These are phyloP conservation scores for Anguilla anguilla DNA, from an alignment of 2,797 vertebrate species.

Conservation along the genomic window DNA sequence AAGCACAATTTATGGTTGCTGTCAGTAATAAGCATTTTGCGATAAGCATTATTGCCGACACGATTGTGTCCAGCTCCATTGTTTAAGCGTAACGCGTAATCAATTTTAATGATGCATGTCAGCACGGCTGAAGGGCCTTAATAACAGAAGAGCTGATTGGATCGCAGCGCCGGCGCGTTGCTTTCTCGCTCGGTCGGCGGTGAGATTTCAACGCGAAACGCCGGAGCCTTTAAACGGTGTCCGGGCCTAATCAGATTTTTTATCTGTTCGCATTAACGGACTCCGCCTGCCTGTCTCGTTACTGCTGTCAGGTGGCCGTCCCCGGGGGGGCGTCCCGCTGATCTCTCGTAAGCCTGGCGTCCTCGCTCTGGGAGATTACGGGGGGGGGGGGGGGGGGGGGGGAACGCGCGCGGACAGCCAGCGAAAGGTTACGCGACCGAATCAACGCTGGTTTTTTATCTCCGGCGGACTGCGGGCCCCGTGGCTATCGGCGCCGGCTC, in stretches of 20 bases:
- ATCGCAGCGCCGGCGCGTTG: background rate
- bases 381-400: too few species aligned
- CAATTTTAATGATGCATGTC: conserved; percentile 21
- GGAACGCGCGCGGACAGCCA: background rate
- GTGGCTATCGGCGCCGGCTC: background rate
- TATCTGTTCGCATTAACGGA: background rate
- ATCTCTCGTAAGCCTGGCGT: background rate
- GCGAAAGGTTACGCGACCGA: background rate
- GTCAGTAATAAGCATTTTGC: conserved; percentile 5
- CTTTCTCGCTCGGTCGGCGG: background rate
- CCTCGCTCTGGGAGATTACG: background rate
- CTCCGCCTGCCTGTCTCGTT: background rate
- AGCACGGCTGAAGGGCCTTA: background rate
- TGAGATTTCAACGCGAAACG: background rate
- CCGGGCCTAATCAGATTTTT: background rate
- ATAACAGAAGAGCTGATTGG: background rate
- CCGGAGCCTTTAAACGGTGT: background rate
- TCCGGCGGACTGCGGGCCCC: background rate
- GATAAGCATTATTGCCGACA: background rate
- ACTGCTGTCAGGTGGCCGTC: background rate
- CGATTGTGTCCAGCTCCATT: background rate
- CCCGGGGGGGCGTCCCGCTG: background rate
- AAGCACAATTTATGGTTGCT: conserved; percentile 6
- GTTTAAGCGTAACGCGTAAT: conserved; percentile 4
- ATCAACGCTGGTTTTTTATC: background rate